Evolutionary conservation across 2,797 vertebrate species (phyloP), one percentile per base, ranked within the genome.

Genomic region (Oreortyx pictus): DNA sequence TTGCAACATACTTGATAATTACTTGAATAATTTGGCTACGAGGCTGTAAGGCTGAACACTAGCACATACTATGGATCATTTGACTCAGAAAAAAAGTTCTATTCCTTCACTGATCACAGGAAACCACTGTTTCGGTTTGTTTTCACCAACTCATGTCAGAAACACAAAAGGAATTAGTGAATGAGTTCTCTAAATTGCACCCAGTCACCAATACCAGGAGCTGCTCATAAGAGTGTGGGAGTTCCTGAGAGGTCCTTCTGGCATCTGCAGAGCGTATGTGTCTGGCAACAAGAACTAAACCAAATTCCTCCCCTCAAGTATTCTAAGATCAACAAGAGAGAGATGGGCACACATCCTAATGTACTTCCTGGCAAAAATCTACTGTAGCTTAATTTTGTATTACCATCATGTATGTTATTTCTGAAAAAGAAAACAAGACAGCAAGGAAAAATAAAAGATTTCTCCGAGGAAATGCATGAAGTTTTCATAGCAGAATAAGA

Each of bases 361-460:
- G 87, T 52, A 78, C 67, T 73, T 90, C 77, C 61, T 71, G 24
- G n/a, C 35, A 76, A 68, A 90, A 76, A 14, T 88, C 52, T 57
- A 71, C 59, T 11, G 14, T 81, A 77, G 60, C 25, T 75, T 88
- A 54, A 71, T 89, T 64, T 52, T 94, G 94, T 91, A 60, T 91
- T 78, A 61, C 11, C 12, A 74, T 46, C 0, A 0, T 16, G 52
- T 90, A 80, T n/a, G 68, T 74, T 54, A 14, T 49, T 59, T 46
- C 37, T 89, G 70, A 57, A 82, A 93, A 85, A 72, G 25, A 67
- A 54, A 75, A 50, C 24, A 41, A 82, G 64, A 62, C 60, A 43
- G 3, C 50, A 76, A 60, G 13, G 27, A 54, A 68, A 90, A 92
- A 7, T 0, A 35, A 41, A 37, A 68, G 2, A 31, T 74, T 94